These are phyloP conservation scores for Nycticryphes semicollaris DNA, from an alignment of 2,113 vertebrate genomes.

Conservation along the genomic window DNA sequence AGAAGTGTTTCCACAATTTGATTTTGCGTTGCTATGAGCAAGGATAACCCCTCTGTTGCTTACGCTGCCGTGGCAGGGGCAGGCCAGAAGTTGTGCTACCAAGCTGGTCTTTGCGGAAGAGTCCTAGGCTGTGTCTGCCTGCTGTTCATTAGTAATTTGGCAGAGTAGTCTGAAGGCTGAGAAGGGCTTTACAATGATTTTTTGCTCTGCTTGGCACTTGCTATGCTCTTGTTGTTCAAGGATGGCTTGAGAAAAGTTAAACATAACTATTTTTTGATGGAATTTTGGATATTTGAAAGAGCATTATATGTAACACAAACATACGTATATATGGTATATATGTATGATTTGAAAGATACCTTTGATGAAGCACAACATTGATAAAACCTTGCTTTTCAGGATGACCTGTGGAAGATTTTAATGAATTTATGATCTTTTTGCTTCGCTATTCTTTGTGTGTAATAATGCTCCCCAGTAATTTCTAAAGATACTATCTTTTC, in stretches of 20 bases:
- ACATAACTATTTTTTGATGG: neutral
- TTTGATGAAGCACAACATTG: neutral
- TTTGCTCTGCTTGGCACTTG: neutral
- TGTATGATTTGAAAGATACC: neutral
- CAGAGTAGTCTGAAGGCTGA: neutral
- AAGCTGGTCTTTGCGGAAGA: neutral
- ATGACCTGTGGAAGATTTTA: neutral
- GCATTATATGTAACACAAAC: neutral
- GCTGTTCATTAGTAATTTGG: neutral
- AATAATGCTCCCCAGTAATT: neutral
- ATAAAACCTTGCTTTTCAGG: neutral
- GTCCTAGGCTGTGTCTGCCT: neutral
- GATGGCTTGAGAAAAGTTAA: neutral
- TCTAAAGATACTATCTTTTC: neutral
- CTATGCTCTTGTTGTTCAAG: neutral
- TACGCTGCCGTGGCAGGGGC: fast-evolving
- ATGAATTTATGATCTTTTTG: neutral
- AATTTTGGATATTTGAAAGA: neutral
- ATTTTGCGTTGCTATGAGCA: neutral
- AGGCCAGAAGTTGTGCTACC: neutral
- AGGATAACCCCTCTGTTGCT: neutral
- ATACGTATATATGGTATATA: neutral
- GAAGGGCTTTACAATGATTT: neutral
- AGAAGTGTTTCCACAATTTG: neutral
- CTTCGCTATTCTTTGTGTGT: neutral